Evolutionary conservation across 2,888 invertebrate genomes (phyloP).

Genomic region (Lasioglossum pauxillum): DNA sequence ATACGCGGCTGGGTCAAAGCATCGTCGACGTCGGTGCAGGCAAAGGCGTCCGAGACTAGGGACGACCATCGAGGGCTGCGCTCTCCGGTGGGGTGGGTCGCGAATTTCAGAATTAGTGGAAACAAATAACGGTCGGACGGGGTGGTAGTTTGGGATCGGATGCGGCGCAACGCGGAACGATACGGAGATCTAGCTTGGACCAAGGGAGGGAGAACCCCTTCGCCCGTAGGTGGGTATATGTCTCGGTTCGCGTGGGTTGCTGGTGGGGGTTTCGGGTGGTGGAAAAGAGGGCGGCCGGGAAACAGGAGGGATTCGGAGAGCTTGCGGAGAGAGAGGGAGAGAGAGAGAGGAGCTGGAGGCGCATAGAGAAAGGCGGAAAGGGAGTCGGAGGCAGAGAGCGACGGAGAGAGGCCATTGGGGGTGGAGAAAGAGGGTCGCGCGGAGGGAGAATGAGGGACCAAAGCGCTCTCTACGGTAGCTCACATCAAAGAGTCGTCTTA

Average conservation of each 20-base stretch:
- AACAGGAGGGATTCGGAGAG: slow-evolving; percentile 42
- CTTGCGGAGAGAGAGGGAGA: neutral
- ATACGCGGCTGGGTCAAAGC: neutral
- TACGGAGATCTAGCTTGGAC: slow-evolving; percentile 31
- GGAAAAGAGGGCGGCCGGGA: slow-evolving; percentile 43
- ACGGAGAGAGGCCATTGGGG: slow-evolving; percentile 1
- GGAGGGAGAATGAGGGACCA: slow-evolving; percentile 72
- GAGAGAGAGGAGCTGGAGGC: slow-evolving; percentile 22
- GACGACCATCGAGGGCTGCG: slow-evolving; percentile 30
- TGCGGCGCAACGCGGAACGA: slow-evolving; percentile 31
- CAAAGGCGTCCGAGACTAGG: slow-evolving; percentile 48
- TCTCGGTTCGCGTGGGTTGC: slow-evolving; percentile 56
- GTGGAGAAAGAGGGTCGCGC: slow-evolving; percentile 34
- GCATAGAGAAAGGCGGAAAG: slow-evolving; percentile 13
- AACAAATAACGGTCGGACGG: slow-evolving; percentile 71
- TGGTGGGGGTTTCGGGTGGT: slow-evolving; percentile 41
- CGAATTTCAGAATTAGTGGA: slow-evolving; percentile 75
- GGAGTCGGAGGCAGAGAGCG: slow-evolving; percentile 7
- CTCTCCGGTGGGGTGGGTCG: slow-evolving; percentile 35
- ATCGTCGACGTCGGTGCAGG: slow-evolving; percentile 25
- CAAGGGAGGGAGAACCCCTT: slow-evolving; percentile 42
- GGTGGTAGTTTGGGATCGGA: slow-evolving; percentile 28
- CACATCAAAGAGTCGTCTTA: slow-evolving; percentile 85
- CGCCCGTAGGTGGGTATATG: slow-evolving; percentile 56
- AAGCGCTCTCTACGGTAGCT: slow-evolving; percentile 82